These are phyloP conservation scores for Paedocypris sp. DNA, from an alignment of 2,113 vertebrate genomes.

Conservation along the genomic window DNA sequence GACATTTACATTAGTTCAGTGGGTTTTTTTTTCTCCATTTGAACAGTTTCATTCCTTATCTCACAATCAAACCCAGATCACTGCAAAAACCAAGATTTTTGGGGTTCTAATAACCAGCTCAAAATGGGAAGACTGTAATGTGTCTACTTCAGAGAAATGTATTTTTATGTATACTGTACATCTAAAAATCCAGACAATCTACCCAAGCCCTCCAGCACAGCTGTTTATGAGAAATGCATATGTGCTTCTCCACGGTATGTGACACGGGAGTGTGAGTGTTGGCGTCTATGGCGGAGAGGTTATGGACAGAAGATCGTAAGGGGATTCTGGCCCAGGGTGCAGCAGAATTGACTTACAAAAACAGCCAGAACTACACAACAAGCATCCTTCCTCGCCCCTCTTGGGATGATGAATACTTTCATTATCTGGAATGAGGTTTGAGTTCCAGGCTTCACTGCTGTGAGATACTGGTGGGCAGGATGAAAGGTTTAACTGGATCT, in stretches of 20 bases:
- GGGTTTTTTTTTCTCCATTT: too few relatives aligned
- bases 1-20: too few relatives aligned
- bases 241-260: not conserved
- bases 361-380: conserved; percentile 35
- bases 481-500: conserved; percentile 5
- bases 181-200: not conserved
- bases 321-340: not conserved
- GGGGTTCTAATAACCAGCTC: too few relatives aligned
- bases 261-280: not conserved
- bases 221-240: not conserved
- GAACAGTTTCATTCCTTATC: too few relatives aligned
- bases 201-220: not conserved
- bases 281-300: conserved; percentile 1
- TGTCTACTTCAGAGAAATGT: too few relatives aligned
- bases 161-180: too few relatives aligned
- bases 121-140: too few relatives aligned
- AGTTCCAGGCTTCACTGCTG: not conserved
- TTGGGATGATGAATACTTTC: conserved; percentile 54
- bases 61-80: too few relatives aligned
- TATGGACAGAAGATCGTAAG: conserved; percentile 6
- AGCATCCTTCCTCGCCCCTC: not conserved
- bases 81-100: too few relatives aligned
- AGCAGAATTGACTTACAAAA: conserved; percentile 46
- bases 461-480: not conserved
- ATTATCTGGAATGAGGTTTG: conserved; percentile 30